These are phyloP conservation scores for Eupleurogrammus muticus DNA, from an alignment of 2,797 vertebrate genomes.

Conservation along the genomic window DNA sequence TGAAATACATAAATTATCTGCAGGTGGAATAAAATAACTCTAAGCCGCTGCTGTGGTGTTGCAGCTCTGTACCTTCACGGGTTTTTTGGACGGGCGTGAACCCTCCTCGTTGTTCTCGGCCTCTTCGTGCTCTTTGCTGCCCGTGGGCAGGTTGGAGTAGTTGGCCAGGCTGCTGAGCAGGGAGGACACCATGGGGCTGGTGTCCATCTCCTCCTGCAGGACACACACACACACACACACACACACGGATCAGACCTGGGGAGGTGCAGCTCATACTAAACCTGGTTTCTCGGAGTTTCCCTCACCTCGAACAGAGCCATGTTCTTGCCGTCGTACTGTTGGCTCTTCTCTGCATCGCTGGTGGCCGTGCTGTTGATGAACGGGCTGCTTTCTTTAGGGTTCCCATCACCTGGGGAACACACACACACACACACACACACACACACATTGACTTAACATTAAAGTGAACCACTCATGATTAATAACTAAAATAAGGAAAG, in stretches of 20 bases:
- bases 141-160: conserved; percentile 97
- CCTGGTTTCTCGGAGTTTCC: too few relatives aligned
- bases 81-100: conserved; percentile 88
- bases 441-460: too few relatives aligned
- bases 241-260: not conserved
- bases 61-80: conserved; percentile 86
- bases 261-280: not conserved
- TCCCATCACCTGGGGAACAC: conserved; percentile 88
- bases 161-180: conserved; percentile 96
- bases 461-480: too few relatives aligned
- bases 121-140: conserved; percentile 97
- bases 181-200: conserved; percentile 98
- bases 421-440: not conserved
- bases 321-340: conserved; percentile 94
- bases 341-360: conserved; percentile 90
- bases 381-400: conserved; percentile 96
- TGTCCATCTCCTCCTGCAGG: conserved; percentile 98
- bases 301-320: conserved; percentile 98
- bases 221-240: conserved; percentile 9
- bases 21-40: too few relatives aligned
- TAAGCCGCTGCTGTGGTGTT: not conserved
- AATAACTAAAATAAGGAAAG: too few relatives aligned
- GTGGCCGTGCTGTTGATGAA: conserved; percentile 94
- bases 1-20: too few relatives aligned
- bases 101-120: conserved; percentile 94